Base-by-base conservation (phyloP, 2,888 invertebrate genomes). In the Metellina segmentata region DNA sequence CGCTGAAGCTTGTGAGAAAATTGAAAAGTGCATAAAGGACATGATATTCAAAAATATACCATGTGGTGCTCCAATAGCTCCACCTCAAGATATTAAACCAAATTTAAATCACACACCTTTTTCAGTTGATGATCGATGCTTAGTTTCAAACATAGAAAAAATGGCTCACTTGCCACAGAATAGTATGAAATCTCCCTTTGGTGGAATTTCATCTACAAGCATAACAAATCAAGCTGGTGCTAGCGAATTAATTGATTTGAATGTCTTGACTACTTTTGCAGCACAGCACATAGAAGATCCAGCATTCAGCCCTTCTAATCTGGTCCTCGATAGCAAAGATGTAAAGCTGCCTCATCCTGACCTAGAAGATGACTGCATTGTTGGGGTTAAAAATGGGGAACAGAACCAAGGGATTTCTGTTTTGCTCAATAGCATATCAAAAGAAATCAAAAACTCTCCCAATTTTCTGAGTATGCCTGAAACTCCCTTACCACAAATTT, bases 161-260 rank as follows among this genome's bases (percentile, higher is more conserved):
- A 61, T 20, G 6, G 20, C 75, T n/a, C 69, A 75, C 8, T 16
- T 75, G n/a, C 6, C 34, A 6, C 13, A 49, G 6, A 49, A 7
- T 69, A 34, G 16, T 34, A 51, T 19, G 6, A 48, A 53, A 71
- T 16, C 48, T 11, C 75, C 75, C 13, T 81, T 77, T 77, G 13
- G 13, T 7, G 34, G 49, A 49, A 48, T 34, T 51, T 34, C 13
- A 74, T 7, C 52, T 61, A 70, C 70, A 9, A 61, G 70, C 51
- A 49, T 69, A 7, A 20, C 8, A 34, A 53, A 72, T 77, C 49
- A 53, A 13, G 34, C 72, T 0, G 72, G 83, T 53, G 34, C 72
- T 20, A 91, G 91, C 51, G 74, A 91, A 69, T 53, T 91, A n/a
- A 91, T 91, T 72, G 87, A 91, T 79, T 78, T 91, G 20, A 79